Percentiles rank a stretch among this genome's conserved stretches.
Evolutionary conservation across 2,797 vertebrate species (phyloP).

Genomic region (Spheniscus humboldti): DNA sequence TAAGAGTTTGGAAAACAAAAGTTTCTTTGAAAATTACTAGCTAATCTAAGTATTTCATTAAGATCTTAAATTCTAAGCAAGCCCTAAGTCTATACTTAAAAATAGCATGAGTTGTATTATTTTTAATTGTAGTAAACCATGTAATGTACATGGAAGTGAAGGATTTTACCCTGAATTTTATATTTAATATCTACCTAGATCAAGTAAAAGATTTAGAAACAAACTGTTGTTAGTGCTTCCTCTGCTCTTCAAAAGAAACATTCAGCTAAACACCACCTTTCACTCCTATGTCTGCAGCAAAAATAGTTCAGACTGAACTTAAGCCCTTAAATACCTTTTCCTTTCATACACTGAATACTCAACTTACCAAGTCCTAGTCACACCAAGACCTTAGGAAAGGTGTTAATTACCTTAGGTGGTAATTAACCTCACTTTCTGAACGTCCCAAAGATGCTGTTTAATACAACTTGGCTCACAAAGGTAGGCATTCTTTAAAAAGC

Average conservation of each 20-base stretch:
- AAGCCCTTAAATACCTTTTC: slow-evolving; percentile 68
- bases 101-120: slow-evolving; percentile 17
- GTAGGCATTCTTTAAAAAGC: slow-evolving; percentile 30
- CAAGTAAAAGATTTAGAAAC: slow-evolving; percentile 49
- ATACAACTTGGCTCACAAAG: neutral
- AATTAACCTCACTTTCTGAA: slow-evolving; percentile 26
- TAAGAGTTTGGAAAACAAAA: slow-evolving; percentile 14
- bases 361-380: neutral
- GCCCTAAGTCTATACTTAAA: slow-evolving; percentile 59
- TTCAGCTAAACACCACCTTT: neutral
- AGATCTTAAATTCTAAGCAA: slow-evolving; percentile 55
- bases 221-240: slow-evolving; percentile 31
- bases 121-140: slow-evolving; percentile 62
- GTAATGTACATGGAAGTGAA: slow-evolving; percentile 73
- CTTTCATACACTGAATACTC: slow-evolving; percentile 6
- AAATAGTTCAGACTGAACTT: slow-evolving; percentile 42
- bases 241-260: neutral
- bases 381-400: neutral
- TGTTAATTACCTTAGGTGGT: neutral
- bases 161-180: slow-evolving; percentile 72
- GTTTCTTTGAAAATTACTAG: slow-evolving; percentile 51
- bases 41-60: slow-evolving; percentile 15
- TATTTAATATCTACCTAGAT: slow-evolving; percentile 45
- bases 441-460: neutral
- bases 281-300: neutral